These are phyloP conservation scores for Apocheima hispidaria DNA, from an alignment of 2,888 invertebrate species.

Conservation along the genomic window DNA sequence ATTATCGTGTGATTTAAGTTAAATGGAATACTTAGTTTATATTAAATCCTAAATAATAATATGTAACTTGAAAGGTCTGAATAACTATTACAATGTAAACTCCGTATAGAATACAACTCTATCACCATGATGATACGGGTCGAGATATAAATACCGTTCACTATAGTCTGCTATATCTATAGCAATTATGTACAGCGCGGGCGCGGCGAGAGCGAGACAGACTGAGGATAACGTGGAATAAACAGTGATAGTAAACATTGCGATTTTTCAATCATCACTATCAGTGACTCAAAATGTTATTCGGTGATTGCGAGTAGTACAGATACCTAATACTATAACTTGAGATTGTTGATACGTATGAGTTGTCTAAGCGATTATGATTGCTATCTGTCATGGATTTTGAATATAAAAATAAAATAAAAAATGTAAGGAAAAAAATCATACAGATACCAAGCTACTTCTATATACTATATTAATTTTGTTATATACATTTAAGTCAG, in stretches of 20 bases:
- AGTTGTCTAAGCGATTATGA: not conserved
- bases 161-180: not conserved
- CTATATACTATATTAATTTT: too few relatives aligned
- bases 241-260: constrained; percentile 71
- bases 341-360: not conserved
- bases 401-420: not conserved
- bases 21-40: not conserved
- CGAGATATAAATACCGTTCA: constrained; percentile 65
- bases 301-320: constrained; percentile 6
- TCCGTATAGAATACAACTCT: constrained; percentile 47
- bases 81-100: constrained; percentile 6
- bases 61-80: constrained; percentile 6
- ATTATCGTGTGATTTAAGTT: not conserved
- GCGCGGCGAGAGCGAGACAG: constrained; percentile 63
- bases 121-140: constrained; percentile 55
- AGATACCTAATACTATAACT: not conserved
- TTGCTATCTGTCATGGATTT: not conserved
- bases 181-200: constrained; percentile 38
- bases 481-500: too few relatives aligned
- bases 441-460: too few relatives aligned
- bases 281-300: constrained; percentile 29
- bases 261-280: constrained; percentile 38
- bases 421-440: not conserved
- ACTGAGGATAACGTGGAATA: constrained; percentile 79
- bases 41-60: not conserved